A percentile compares a stretch with the other conserved stretches of the same genome.
Evolutionary conservation across 2,888 invertebrate species (phyloP).

Genomic region (Carterocephalus palaemon): DNA sequence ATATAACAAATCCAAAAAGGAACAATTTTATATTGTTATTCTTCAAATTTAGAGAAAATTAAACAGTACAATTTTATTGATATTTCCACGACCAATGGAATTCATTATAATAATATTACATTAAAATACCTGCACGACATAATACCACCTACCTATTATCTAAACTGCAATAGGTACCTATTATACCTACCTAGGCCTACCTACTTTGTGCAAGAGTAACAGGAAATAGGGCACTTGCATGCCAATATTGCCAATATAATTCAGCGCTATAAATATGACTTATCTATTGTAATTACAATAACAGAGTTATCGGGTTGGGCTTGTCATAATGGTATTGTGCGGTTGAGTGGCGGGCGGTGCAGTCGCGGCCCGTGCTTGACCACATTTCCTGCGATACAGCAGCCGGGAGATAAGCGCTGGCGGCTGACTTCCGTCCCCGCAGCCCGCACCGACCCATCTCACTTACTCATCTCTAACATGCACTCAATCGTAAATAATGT

Average conservation of each 20-base stretch:
- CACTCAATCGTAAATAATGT: slow-evolving; percentile 18
- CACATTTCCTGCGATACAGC: slow-evolving; percentile 64
- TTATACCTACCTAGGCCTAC: too few species aligned
- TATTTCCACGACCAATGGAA: too few species aligned
- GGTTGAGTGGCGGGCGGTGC: slow-evolving; percentile 40
- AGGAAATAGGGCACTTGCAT: slow-evolving; percentile 10
- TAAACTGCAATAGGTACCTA: too few species aligned
- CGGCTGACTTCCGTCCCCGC: slow-evolving; percentile 38
- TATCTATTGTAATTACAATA: slow-evolving; percentile 37
- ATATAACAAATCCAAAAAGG: too few species aligned
- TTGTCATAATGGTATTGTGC: slow-evolving; percentile 38
- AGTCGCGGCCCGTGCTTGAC: too few species aligned
- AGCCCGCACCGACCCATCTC: slow-evolving; percentile 30
- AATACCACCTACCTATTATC: too few species aligned
- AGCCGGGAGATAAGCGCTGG: slow-evolving; percentile 48
- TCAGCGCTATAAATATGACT: slow-evolving; percentile 27
- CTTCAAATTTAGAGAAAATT: too few species aligned
- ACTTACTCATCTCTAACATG: slow-evolving; percentile 27
- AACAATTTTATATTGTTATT: too few species aligned
- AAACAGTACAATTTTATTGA: too few species aligned
- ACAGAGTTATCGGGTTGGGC: slow-evolving; percentile 36
- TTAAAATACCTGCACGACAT: too few species aligned
- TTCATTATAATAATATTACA: too few species aligned
- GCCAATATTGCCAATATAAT: slow-evolving; percentile 6
- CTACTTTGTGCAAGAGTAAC: slow-evolving; percentile 2